Evolutionary conservation across 2,888 invertebrate species (phyloP), one percentile per base, ranked within the genome.

Genomic region (Lottia scabra): DNA sequence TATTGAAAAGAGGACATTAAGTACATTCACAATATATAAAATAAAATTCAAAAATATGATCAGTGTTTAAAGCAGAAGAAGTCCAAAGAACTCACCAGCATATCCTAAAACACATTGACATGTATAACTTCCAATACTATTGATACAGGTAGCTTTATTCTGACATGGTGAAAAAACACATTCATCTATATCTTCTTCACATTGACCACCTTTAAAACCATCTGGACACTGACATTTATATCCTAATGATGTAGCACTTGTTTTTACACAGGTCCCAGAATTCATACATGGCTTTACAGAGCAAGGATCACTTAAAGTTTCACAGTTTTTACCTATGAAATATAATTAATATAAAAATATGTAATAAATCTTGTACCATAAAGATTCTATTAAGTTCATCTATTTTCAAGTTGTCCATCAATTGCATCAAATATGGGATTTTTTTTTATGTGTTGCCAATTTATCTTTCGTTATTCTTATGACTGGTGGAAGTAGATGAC

Each of bases 261-360:
- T 65, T 70, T 83, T 81, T 8, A 43, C 65, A 72, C 85, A 85
- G 1, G 75, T 80, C 3, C 79, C 83, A 4, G 75, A 76, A 56
- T 84, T 80, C 16, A 64, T 63, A 73, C 85, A 85, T 0, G 81
- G 81, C 12, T 43, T 15, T 12, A 74, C 12, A 67, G 77, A 78
- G 72, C 87, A 87, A 19, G 76, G 75, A 70, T 86, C 83, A 0
- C 93, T 91, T 90, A 97, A 96, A 64, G 94, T 90, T 89, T 97
- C 96, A 90, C 97, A 98, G 70, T 92, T 91, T 13, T 91, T 87
- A 19, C 56, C 56, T 56, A 12, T 1, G n/a, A 46, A 48, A 48
- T 2, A 19, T 1, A 16, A 48, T n/a, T 38, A 38, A 1, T 8
- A 38, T 2, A 38, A 38, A 5, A 4, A 30, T n/a, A n/a, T n/a